Percentiles rank a stretch among this genome's conserved stretches.
phyloP scores from a whole-genome alignment of 2,113 vertebrate species.

The Neoarius graeffei region DNA sequence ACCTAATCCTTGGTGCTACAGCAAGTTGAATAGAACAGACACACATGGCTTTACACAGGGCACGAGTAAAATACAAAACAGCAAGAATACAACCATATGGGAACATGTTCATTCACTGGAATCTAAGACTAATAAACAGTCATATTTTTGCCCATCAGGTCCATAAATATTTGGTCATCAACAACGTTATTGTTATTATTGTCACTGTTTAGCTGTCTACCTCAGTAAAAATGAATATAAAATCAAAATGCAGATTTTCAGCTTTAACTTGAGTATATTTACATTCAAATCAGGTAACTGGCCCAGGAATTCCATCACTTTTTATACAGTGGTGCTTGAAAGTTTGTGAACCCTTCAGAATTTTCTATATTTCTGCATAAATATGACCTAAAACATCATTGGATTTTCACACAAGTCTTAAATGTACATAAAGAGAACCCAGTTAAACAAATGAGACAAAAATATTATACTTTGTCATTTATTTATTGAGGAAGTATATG shows the following conservation, averaged over 20 bases:
- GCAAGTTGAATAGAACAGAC: neutral
- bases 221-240: neutral
- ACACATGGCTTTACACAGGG: neutral
- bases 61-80: slow-evolving; percentile 3
- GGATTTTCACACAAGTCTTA: no score
- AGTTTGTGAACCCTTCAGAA: no score
- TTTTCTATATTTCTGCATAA: no score
- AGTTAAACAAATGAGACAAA: no score
- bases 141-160: neutral
- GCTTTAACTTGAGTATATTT: neutral
- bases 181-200: neutral
- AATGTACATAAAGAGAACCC: no score
- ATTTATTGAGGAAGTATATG: no score
- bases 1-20: neutral
- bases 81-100: neutral
- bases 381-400: no score
- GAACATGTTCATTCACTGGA: neutral
- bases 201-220: neutral
- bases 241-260: neutral
- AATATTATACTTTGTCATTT: no score
- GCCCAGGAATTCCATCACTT: neutral
- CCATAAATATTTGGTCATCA: neutral
- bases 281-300: neutral
- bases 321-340: no score
- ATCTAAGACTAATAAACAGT: neutral